phyloP scores from a whole-genome alignment of 2,888 invertebrate species.

The Heliconius erato region DNA sequence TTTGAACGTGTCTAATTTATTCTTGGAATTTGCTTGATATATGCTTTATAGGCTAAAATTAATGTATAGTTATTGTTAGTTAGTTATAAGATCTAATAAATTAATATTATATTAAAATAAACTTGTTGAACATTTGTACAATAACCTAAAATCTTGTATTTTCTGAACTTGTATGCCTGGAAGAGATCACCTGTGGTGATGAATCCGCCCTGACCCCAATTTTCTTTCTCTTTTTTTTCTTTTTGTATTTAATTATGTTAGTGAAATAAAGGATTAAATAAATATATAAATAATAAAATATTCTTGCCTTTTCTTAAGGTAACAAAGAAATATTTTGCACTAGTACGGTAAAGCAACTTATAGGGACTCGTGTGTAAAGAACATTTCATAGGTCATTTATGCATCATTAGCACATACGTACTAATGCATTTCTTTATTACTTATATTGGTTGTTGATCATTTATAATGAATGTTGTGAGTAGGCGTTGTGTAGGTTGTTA shows the following conservation, averaged over 20 bases:
- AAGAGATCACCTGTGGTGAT: too few species aligned
- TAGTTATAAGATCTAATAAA: too few species aligned
- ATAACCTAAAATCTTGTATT: too few species aligned
- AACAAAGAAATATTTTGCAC: constrained; percentile 23
- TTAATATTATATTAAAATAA: too few species aligned
- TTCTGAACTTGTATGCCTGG: neutral
- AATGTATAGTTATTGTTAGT: neutral
- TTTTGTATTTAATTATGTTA: too few species aligned
- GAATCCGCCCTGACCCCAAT: too few species aligned
- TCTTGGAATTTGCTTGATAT: neutral
- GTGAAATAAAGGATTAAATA: too few species aligned
- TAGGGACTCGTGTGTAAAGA: constrained; percentile 3
- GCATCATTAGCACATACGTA: constrained; percentile 21
- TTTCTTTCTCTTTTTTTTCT: too few species aligned
- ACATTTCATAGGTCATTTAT: constrained; percentile 16
- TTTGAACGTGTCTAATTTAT: constrained; percentile 7
- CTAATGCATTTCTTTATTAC: constrained; percentile 17
- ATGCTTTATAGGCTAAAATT: neutral
- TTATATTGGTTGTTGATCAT: neutral
- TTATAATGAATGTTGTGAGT: neutral
- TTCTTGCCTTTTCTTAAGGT: neutral
- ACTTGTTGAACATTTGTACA: too few species aligned
- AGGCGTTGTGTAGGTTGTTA: neutral
- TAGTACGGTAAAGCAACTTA: constrained; percentile 10
- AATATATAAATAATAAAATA: neutral